Conservation (phyloP, 2,888 invertebrate genomes). For the Seira ritae region DNA sequence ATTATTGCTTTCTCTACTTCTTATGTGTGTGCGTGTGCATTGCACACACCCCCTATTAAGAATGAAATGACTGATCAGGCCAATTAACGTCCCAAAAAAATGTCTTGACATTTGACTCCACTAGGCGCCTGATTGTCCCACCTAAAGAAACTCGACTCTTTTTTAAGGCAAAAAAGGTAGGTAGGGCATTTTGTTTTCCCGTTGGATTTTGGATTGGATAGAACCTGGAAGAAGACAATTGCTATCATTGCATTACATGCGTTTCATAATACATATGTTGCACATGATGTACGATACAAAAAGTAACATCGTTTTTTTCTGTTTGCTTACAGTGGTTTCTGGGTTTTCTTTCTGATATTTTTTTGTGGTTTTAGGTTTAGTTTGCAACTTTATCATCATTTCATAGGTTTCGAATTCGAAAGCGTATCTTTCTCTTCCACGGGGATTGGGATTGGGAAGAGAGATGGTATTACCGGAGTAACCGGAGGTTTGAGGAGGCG, state of each 20-base stretch:
- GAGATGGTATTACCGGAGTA: no score
- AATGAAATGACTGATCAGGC: conserved; percentile 74
- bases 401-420: not conserved
- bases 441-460: conserved; percentile 27
- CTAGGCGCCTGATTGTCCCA: conserved; percentile 74
- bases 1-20: conserved; percentile 35
- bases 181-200: conserved; percentile 9
- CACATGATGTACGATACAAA: conserved; percentile 3
- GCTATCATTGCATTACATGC: conserved; percentile 42
- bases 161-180: conserved; percentile 39
- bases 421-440: not conserved
- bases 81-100: conserved; percentile 74
- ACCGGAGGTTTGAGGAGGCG: no score
- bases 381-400: not conserved
- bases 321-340: not conserved
- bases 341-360: not conserved
- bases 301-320: not conserved
- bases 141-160: conserved; percentile 72
- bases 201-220: conserved; percentile 11
- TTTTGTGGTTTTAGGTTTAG: not conserved
- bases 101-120: conserved; percentile 73
- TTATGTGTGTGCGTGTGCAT: conserved; percentile 2
- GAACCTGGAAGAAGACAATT: conserved; percentile 18
- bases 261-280: not conserved
- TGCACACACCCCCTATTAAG: conserved; percentile 73